Conservation (phyloP, 2,888 invertebrate species). For the Dynastes tityus region DNA sequence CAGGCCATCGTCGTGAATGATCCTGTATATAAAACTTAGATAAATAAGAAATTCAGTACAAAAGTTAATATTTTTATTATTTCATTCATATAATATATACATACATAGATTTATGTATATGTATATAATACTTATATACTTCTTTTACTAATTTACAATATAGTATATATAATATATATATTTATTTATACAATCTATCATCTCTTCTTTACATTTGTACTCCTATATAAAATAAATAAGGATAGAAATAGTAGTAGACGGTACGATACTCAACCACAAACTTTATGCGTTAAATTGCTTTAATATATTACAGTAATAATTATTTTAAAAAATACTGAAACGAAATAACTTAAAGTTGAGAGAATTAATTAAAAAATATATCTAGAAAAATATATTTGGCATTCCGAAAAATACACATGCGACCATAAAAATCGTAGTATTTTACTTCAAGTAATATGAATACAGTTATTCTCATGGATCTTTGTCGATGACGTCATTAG, state of each 20-base stretch:
- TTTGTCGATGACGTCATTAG: no score
- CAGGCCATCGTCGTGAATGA: no score
- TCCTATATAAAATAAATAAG: slow-evolving; percentile 50
- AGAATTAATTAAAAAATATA: slow-evolving; percentile 37
- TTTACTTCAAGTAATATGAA: no score
- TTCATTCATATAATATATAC: slow-evolving; percentile 31
- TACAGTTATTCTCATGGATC: no score
- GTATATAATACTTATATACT: slow-evolving; percentile 9
- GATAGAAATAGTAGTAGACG: slow-evolving; percentile 16
- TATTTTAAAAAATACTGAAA: slow-evolving; percentile 38
- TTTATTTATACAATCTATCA: slow-evolving; percentile 45
- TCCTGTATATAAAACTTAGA: neutral
- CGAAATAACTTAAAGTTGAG: slow-evolving; percentile 19
- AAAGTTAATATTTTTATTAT: slow-evolving; percentile 43
- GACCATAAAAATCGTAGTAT: neutral
- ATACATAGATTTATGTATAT: slow-evolving; percentile 17
- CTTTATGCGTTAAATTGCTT: slow-evolving; percentile 33
- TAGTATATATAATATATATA: slow-evolving; percentile 32
- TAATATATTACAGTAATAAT: slow-evolving; percentile 16
- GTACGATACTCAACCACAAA: slow-evolving; percentile 46
- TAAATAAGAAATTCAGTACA: slow-evolving; percentile 25
- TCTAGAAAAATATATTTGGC: slow-evolving; percentile 39
- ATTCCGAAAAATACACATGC: neutral
- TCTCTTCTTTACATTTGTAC: slow-evolving; percentile 52
- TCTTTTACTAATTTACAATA: slow-evolving; percentile 44